Evolutionary conservation across 2,797 vertebrate genomes (phyloP), one percentile per base, ranked within the genome.

Genomic region (Apogon talboti): DNA sequence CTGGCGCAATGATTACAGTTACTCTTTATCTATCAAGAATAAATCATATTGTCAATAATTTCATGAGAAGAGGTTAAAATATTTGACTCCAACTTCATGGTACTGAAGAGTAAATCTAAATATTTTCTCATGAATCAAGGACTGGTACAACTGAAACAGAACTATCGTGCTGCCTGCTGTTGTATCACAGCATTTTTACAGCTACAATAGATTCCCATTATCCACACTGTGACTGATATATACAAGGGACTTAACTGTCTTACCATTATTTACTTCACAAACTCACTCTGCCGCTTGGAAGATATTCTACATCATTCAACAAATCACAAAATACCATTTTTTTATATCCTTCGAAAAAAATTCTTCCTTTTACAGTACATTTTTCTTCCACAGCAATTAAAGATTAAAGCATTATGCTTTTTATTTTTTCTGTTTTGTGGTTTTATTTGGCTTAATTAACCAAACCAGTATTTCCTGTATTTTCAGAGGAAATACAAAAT

Each of bases 401-500:
- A 74, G 35, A 69, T 54, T 41, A 28, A 38, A 55, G 44, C 55
- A 69, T 82, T 72, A 71, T 81, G 40, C 60, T 79, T 65, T 19
- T 43, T 21, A 71, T 65, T 49, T 50, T 61, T n/a, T 11, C 14
- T 51, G 48, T 82, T 79, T 80, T 41, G 44, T 16, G 42, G 70
- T 78, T 82, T 45, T 41, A 8, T 47, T 62, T 71, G 51, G 77
- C 66, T 71, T 9, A 78, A 75, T 78, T 75, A 83, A 74, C 44
- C 71, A 77, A 82, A 83, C 52, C 64, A 71, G 71, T 71, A 45
- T 73, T 85, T 84, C 60, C 71, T 70, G 66, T 81, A 46, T 81
- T 86, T 87, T 87, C 74, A 87, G 83, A 88, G 81, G 79, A 86
- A 84, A 75, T 66, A 63, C 71, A 68, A 71, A 79, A 82, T 86